Evolutionary conservation across 2,888 invertebrate species (phyloP), one percentile per base, ranked within the genome.

Genomic region (Ectobius pallidus): DNA sequence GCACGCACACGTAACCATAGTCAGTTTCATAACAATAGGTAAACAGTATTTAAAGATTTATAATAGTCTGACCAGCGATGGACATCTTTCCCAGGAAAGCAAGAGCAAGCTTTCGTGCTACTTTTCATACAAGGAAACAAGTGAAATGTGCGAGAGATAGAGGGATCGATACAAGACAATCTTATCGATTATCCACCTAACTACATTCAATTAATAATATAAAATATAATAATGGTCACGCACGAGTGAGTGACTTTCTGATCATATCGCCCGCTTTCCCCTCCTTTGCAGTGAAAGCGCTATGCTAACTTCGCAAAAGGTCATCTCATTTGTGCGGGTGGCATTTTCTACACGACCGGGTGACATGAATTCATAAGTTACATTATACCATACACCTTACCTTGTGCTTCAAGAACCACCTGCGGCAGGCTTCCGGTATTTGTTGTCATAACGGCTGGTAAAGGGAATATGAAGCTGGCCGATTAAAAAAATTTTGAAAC

Each of bases 161-260:
- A 52, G 18, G 6, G 2, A 46, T 52, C 52, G 52, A 52, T 25
- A 52, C 52, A 63, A 22, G 39, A 39, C 63, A 63, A 63, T 63
- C 63, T 63, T 42, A 42, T 63, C 63, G 39, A 22, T 63, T 39
- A 63, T 63, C 63, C 42, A 7, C 39, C 20, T 39, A 42, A 39
- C 42, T 42, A 63, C 63, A 42, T 42, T 42, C 63, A 63, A 63
- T 63, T 63, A 63, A 39, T 25, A 63, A 42, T 25, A 52, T 9
- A 22, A 25, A 52, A 63, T 34, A 42, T 22, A 63, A 63, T 63
- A 42, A n/a, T 22, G 63, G 63, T 63, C 63, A 16, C 42, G 63
- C 63, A 63, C 63, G 63, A 63, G 42, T n/a, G 42, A 42, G 20
- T 63, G 42, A 63, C 63, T 63, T 63, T 63, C 63, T 63, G 22